Percentiles rank a stretch among this genome's conserved stretches.
phyloP scores from a whole-genome alignment of 2,113 vertebrate species.

The Coturnix japonica region DNA sequence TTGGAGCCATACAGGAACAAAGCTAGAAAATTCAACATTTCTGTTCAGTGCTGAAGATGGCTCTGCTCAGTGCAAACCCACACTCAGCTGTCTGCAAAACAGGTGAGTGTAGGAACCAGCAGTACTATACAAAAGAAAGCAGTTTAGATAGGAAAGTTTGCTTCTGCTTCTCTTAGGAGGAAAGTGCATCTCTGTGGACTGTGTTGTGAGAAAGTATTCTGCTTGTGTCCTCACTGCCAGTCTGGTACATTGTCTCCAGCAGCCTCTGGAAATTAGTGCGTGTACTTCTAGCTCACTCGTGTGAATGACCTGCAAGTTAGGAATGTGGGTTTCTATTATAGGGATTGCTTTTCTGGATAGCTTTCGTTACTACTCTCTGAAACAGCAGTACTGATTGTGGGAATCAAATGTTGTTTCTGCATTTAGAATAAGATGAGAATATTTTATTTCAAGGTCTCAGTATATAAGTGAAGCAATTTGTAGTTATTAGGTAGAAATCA shows the following conservation, averaged over 20 bases:
- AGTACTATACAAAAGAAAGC: background rate
- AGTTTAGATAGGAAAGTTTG: background rate
- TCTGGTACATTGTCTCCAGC: accelerated
- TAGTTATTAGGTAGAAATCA: too few species aligned
- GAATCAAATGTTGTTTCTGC: too few species aligned
- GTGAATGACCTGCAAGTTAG: background rate
- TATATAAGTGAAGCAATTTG: too few species aligned
- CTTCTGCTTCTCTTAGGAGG: background rate
- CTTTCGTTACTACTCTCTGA: background rate
- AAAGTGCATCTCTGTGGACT: background rate
- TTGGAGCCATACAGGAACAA: background rate
- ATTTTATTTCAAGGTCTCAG: too few species aligned
- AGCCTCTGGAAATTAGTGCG: background rate
- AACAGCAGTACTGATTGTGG: background rate
- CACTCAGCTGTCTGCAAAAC: background rate
- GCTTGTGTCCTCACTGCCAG: background rate
- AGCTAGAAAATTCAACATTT: background rate
- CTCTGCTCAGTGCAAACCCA: background rate
- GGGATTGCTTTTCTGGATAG: background rate
- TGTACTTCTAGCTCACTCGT: background rate
- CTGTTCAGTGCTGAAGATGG: background rate
- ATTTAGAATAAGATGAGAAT: too few species aligned
- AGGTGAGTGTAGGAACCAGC: background rate
- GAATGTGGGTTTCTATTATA: background rate
- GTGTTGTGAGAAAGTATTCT: background rate